A percentile compares a stretch with the other conserved stretches of the same genome.
These are phyloP conservation scores for Slavum lentiscoides DNA, from an alignment of 2,888 invertebrate genomes.

Conservation along the genomic window DNA sequence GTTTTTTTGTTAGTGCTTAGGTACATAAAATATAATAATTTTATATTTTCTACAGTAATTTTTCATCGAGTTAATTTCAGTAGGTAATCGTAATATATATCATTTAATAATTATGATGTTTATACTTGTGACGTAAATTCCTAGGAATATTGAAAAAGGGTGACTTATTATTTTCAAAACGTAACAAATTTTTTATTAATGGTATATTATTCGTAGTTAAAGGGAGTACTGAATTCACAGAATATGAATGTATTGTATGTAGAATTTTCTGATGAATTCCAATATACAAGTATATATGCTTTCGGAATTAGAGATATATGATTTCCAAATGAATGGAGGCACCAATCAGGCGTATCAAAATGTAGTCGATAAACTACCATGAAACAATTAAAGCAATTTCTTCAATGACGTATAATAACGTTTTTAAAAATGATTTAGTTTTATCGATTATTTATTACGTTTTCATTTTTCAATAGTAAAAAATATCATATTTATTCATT, in stretches of 20 bases:
- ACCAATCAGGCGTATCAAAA: conserved; percentile 31
- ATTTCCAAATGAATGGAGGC: conserved; percentile 28
- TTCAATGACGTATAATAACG: neutral
- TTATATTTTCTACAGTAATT: no score
- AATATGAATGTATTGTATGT: conserved; percentile 22
- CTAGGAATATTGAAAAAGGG: no score
- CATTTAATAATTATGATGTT: no score
- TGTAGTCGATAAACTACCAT: conserved; percentile 22
- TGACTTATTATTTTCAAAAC: no score
- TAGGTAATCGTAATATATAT: no score
- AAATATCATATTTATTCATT: no score
- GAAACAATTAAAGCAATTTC: conserved; percentile 16
- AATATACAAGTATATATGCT: conserved; percentile 10
- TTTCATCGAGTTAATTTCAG: no score
- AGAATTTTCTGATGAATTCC: conserved; percentile 38
- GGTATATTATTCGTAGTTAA: neutral
- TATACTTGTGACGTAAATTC: no score
- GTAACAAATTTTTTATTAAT: no score
- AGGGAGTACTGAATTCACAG: conserved; percentile 23
- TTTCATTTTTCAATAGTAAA: neutral
- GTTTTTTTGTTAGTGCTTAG: no score
- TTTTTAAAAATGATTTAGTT: neutral
- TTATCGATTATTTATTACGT: neutral
- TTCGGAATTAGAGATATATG: conserved; percentile 38
- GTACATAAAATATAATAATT: no score